Percentiles rank a stretch among this genome's conserved stretches.
These are phyloP conservation scores for Xiphorhynchus elegans DNA, from an alignment of 2,113 vertebrate species.

Conservation along the genomic window DNA sequence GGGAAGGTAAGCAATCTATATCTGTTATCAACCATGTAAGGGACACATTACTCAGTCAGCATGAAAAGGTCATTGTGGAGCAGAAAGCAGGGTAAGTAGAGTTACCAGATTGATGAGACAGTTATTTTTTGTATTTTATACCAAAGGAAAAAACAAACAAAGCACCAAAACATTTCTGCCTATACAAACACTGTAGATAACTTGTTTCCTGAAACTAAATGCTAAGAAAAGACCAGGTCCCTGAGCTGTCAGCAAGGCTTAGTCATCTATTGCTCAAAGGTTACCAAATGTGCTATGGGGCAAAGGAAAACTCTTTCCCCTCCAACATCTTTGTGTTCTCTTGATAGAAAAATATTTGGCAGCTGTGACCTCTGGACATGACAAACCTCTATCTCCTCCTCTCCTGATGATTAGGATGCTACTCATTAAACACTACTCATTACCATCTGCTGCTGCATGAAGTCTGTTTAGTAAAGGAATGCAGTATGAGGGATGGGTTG, in stretches of 20 bases:
- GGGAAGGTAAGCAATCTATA: constrained; percentile 70
- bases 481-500: not conserved
- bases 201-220: not conserved
- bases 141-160: not conserved
- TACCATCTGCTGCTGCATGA: not conserved
- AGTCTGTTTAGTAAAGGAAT: not conserved
- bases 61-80: constrained; percentile 71
- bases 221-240: not conserved
- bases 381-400: not conserved
- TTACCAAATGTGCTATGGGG: not conserved
- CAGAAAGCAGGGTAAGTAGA: constrained; percentile 44
- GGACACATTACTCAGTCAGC: constrained; percentile 69
- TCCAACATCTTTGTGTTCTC: not conserved
- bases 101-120: constrained; percentile 67
- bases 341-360: not conserved
- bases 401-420: not conserved
- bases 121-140: constrained; percentile 65
- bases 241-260: not conserved
- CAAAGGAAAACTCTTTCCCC: not conserved
- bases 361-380: not conserved
- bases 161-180: not conserved
- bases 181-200: constrained; percentile 35
- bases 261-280: not conserved
- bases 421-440: not conserved
- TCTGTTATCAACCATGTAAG: constrained; percentile 65